These are phyloP conservation scores for Habroteleia sp. DNA, from an alignment of 2,888 invertebrate species.

Conservation along the genomic window DNA sequence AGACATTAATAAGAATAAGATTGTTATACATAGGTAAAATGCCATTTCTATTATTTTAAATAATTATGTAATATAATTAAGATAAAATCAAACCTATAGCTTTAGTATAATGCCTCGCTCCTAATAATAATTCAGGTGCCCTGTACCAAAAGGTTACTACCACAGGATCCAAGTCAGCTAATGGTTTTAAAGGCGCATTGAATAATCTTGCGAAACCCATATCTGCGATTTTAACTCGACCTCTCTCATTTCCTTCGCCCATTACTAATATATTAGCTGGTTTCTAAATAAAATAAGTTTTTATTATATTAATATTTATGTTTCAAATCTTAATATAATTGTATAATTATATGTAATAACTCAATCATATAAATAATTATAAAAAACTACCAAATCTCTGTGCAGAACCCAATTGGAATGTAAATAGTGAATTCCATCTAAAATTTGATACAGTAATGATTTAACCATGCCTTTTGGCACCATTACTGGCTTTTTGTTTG, in stretches of 20 bases:
- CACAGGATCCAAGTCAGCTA: slow-evolving; percentile 99
- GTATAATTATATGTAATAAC: too few species aligned
- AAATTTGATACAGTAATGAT: slow-evolving; percentile 97
- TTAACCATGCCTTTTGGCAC: slow-evolving; percentile 99
- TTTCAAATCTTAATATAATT: too few species aligned
- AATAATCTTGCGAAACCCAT: slow-evolving; percentile 99
- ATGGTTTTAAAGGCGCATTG: slow-evolving; percentile 97
- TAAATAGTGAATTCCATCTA: slow-evolving; percentile 99
- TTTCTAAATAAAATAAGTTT: slow-evolving; percentile 84
- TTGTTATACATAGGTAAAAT: too few species aligned
- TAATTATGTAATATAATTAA: not conserved
- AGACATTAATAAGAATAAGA: too few species aligned
- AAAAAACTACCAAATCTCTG: slow-evolving; percentile 92
- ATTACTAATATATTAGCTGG: slow-evolving; percentile 99
- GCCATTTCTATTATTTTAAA: slow-evolving; percentile 4
- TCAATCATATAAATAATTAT: too few species aligned
- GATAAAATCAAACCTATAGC: slow-evolving; percentile 89
- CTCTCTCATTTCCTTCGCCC: slow-evolving; percentile 98
- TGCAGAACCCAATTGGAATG: slow-evolving; percentile 99
- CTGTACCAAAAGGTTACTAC: slow-evolving; percentile 99
- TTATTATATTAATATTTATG: too few species aligned
- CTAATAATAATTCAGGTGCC: slow-evolving; percentile 96
- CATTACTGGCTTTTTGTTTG: slow-evolving; percentile 97
- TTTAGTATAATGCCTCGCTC: slow-evolving; percentile 98
- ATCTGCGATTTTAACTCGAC: slow-evolving; percentile 98